Conservation (phyloP, 1,140 invertebrate species). For the Conus ventricosus region DNA sequence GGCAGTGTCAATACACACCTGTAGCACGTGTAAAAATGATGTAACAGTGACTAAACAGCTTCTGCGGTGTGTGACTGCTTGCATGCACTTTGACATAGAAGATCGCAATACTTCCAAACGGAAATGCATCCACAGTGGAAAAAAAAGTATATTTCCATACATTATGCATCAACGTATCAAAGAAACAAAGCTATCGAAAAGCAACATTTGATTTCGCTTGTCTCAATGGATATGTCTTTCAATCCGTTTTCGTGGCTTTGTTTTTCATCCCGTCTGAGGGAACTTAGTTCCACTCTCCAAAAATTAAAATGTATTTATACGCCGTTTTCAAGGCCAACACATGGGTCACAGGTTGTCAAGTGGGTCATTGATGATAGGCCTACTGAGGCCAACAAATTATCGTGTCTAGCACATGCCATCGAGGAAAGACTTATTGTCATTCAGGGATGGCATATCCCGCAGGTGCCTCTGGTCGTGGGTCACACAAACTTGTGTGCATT, state of each 20-base stretch:
- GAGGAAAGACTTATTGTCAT: neutral
- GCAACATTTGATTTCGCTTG: too few relatives aligned
- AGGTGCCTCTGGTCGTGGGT: neutral
- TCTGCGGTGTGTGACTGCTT: neutral
- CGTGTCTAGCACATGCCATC: neutral
- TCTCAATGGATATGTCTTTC: too few relatives aligned
- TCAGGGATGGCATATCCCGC: neutral
- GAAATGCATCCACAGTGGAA: neutral
- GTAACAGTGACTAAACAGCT: neutral
- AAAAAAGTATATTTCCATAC: neutral
- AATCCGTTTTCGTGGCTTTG: too few relatives aligned
- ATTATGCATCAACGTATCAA: too few relatives aligned
- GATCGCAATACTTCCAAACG: neutral
- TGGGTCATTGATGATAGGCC: neutral
- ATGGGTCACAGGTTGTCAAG: neutral
- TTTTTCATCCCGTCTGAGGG: too few relatives aligned
- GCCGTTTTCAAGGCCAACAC: neutral
- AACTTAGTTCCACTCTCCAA: neutral
- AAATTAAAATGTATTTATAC: neutral
- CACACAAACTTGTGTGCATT: neutral
- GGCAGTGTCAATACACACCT: neutral
- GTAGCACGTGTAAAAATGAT: neutral
- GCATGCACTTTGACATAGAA: conserved; percentile 13
- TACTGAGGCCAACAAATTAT: neutral
- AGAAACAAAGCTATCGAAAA: too few relatives aligned